phyloP scores from a whole-genome alignment of 2,113 vertebrate species.

The Jaculus jaculus region DNA sequence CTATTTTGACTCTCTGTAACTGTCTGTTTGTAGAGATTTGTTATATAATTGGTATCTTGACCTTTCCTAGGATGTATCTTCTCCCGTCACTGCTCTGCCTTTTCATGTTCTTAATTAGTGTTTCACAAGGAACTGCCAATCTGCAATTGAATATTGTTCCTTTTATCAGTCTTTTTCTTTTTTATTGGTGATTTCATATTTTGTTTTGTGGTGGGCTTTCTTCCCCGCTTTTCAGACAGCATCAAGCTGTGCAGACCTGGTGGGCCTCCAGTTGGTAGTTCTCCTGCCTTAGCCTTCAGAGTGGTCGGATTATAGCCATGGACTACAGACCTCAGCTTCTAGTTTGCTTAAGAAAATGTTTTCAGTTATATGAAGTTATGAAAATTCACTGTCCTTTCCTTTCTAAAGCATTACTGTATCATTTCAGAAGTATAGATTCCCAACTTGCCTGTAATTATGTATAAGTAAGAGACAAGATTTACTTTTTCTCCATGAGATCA shows the following conservation, averaged over 20 bases:
- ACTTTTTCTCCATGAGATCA: not conserved
- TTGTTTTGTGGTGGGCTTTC: too few relatives aligned
- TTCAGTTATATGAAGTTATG: not conserved
- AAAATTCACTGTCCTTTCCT: not conserved
- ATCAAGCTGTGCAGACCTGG: too few relatives aligned
- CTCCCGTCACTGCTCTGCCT: not conserved
- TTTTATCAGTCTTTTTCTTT: not conserved
- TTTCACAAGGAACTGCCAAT: not conserved
- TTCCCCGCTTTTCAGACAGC: too few relatives aligned
- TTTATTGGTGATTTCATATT: not conserved
- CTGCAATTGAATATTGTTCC: not conserved
- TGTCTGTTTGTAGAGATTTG: not conserved
- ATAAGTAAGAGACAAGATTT: not conserved
- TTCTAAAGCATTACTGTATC: not conserved
- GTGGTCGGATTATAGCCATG: too few relatives aligned
- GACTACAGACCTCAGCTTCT: not conserved
- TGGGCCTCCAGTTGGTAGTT: too few relatives aligned
- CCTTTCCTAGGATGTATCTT: constrained; percentile 6
- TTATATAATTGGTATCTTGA: not conserved
- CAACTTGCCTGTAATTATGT: not conserved
- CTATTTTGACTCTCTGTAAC: not conserved
- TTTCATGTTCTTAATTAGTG: constrained; percentile 17
- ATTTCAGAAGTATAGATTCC: not conserved
- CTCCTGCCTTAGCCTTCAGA: too few relatives aligned
- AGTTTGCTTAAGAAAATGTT: not conserved